Evolutionary conservation across 1,140 invertebrate genomes (phyloP), one percentile per base, ranked within the genome.

Genomic region (Drosophila ficusphila): DNA sequence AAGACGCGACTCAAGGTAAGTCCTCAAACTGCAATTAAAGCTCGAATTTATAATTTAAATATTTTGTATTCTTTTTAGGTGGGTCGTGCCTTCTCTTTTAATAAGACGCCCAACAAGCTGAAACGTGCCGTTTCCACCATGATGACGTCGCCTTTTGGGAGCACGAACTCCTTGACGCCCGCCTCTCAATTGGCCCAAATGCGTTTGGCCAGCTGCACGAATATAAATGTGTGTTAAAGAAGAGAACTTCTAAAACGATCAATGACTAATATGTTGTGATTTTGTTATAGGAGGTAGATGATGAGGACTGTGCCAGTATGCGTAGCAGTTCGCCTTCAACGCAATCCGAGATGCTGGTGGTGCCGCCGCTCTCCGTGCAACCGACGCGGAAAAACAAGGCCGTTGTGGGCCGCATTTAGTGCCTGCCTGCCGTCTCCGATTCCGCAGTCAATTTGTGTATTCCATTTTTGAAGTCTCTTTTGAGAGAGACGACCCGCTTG

Each of bases 101-200:
- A 97, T 92, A 97, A 97, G 92, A 98, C 97, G 4, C 97, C 97
- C 16, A 97, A 95, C 47, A 98, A 97, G 92, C 90, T 98, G 73
- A 98, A 98, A 92, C 93, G 97, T 48, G 97, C 98, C 3, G 96
- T 98, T 88, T 98, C 97, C 8, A 97, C 97, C n/a, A 96, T 97
- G 94, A 97, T 98, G 95, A 94, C 93, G 56, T 97, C 97, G 73
- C 97, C 97, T 2, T 96, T 97, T 92, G 96, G 95, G 51, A 96
- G 95, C 73, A 95, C 95, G 8, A 95, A 95, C 56, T 96, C 95
- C 75, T 92, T 96, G 41, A 96, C 96, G 61, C 95, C 94, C 14
- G 94, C 93, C 29, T 94, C 94, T 16, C 94, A 95, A 90, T 92
- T 96, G 61, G 95, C 95, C 23, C 95, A 96, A 92, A 96, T 96